Base-by-base conservation (phyloP, 2,888 invertebrate species). In the Lepidonotus clava region DNA sequence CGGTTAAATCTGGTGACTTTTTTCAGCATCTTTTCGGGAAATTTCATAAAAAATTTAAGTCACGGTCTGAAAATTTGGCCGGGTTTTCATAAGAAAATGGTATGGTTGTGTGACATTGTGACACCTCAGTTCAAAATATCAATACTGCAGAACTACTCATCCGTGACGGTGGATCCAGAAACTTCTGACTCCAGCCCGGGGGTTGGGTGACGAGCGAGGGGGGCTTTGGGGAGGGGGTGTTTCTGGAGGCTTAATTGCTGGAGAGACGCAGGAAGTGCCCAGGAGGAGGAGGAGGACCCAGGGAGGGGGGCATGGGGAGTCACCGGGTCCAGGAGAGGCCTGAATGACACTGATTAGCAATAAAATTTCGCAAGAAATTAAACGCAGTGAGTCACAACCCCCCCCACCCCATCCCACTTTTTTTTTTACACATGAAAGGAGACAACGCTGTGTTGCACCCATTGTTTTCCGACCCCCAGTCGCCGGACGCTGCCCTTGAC, bases 321-420 rank as follows among this genome's bases (percentile, higher is more conserved):
- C n/a, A 11, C 18, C 5, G 56, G 56, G 5, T 5, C 56, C 56
- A 11, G 14, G 5, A n/a, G 14, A 11, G n/a, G 71, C 28, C 80
- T 80, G 80, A 80, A 80, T 80, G 80, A 21, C 46, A 80, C 41
- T 80, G 80, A 80, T 80, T 80, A 80, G 80, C 46, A 80, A 80
- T 80, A 80, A 80, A 80, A 80, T 80, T 80, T 80, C 80, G 80
- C 80, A 80, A 80, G 80, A 80, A 80, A 80, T 80, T 80, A 80
- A 80, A 41, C 18, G 24, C 11, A 18, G 34, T 80, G 80, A 80
- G 46, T 80, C 80, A 80, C 46, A 41, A 46, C 80, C 32, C 18
- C 46, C 18, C 18, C 18, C 46, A 11, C 18, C 46, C 18, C 18
- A 11, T 46, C 18, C 18, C 8, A 46, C 8, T 46, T 11, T 46